Conservation (phyloP, 2,888 invertebrate genomes). For the Aethes cnicana region DNA sequence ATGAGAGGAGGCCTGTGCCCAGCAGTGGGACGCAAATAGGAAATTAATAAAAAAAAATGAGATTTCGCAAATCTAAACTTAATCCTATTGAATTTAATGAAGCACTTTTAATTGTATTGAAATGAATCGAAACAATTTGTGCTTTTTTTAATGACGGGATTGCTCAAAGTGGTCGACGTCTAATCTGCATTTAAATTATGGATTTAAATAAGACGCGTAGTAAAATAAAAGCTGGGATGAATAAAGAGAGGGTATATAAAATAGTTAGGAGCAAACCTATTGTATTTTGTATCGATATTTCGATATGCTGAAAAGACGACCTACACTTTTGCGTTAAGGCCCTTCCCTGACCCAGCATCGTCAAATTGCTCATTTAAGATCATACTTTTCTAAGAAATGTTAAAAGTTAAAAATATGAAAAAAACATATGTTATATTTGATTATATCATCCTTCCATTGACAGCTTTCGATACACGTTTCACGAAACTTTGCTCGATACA, state of each 20-base stretch:
- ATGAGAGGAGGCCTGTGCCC: no score
- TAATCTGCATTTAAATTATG: constrained; percentile 74
- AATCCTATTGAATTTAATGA: constrained; percentile 3
- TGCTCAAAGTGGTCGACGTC: constrained; percentile 33
- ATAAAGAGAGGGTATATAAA: constrained; percentile 25
- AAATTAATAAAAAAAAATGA: no score
- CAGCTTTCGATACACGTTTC: no score
- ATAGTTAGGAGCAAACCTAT: constrained; percentile 5
- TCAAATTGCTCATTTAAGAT: no score
- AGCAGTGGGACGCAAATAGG: no score
- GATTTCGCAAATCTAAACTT: not conserved
- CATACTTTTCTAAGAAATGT: no score
- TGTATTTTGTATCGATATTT: not conserved
- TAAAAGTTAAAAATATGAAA: no score
- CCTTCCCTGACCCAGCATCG: no score
- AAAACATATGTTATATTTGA: no score
- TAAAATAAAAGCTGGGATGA: constrained; percentile 48
- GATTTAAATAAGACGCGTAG: constrained; percentile 63
- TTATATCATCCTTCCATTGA: no score
- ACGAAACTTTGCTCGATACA: no score
- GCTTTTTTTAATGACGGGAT: constrained; percentile 23
- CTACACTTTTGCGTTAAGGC: not conserved
- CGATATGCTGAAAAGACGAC: not conserved
- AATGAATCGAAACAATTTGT: constrained; percentile 26
- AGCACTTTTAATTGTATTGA: constrained; percentile 16